Evolutionary conservation across 2,797 vertebrate species (phyloP).

Genomic region (Antrozous pallidus): DNA sequence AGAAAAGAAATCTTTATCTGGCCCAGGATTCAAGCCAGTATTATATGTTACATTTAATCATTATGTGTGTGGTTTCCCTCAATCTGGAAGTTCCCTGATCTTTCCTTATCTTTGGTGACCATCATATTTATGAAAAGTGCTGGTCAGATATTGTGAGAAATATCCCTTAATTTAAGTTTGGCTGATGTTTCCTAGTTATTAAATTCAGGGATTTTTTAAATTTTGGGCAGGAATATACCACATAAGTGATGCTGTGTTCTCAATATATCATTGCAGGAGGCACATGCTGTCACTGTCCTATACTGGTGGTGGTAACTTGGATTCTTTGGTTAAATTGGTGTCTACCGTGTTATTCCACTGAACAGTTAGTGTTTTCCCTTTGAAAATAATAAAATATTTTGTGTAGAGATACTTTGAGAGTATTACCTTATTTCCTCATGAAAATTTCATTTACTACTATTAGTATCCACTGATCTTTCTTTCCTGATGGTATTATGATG

Average conservation of each 20-base stretch:
- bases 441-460: neutral
- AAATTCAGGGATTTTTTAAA: neutral
- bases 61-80: neutral
- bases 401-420: neutral
- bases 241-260: neutral
- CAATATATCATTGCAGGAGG: neutral
- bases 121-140: constrained; percentile 12
- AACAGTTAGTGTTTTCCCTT: neutral
- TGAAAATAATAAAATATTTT: constrained; percentile 2
- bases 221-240: neutral
- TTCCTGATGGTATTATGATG: neutral
- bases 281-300: neutral
- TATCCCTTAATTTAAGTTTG: neutral
- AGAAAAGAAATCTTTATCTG: neutral
- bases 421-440: neutral
- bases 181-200: neutral
- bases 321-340: neutral
- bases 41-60: neutral
- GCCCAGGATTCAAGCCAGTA: neutral
- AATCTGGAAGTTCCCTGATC: neutral
- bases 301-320: neutral
- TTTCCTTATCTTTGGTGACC: constrained; percentile 17
- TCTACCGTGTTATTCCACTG: neutral
- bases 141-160: constrained; percentile 1
- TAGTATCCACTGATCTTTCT: neutral